Base-by-base conservation (phyloP, 1,140 invertebrate genomes). In the Amyelois transitella region DNA sequence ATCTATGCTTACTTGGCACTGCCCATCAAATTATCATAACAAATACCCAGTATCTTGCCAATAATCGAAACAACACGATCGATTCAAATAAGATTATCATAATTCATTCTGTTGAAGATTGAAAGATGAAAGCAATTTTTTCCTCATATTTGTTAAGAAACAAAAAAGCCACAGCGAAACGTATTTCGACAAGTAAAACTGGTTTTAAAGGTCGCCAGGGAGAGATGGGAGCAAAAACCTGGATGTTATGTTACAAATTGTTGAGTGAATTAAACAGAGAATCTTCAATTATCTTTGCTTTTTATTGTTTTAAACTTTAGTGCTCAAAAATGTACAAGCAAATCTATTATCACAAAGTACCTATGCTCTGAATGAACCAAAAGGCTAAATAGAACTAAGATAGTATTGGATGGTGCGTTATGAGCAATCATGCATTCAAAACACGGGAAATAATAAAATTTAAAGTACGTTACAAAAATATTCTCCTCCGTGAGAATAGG, bases 141-240 rank as follows among this genome's bases (percentile, higher is more conserved):
- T 73, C 65, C 68, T 64, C 48, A 24, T 64, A 52, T 43, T 18
- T 62, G 63, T 67, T 65, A 52, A 32, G 58, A 49, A n/a, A n/a
- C n/a, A 68, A 69, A 75, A 75, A 73, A 25, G 54, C 32, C 38
- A 50, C 48, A 64, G 69, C 68, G 76, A 77, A 77, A 79, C 72
- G 74, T 64, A 66, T 68, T 61, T 43, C 56, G 53, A 45, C 60
- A 20, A 17, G 64, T 56, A 55, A 71, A 75, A 75, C 78, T 61
- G 72, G 78, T 81, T 81, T 55, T 22, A 55, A 55, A 63, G 58
- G 64, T 58, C 65, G 64, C 58, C 60, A 51, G 61, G 62, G 51
- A 62, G 50, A 61, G 60, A 51, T 50, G 62, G 67, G 68, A 71
- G 64, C 62, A 74, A 75, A 77, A 76, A 77, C 65, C 65, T 62